A percentile compares a stretch with the other conserved stretches of the same genome.
These are phyloP conservation scores for Zygaena filipendulae DNA, from an alignment of 2,888 invertebrate genomes.

Conservation along the genomic window DNA sequence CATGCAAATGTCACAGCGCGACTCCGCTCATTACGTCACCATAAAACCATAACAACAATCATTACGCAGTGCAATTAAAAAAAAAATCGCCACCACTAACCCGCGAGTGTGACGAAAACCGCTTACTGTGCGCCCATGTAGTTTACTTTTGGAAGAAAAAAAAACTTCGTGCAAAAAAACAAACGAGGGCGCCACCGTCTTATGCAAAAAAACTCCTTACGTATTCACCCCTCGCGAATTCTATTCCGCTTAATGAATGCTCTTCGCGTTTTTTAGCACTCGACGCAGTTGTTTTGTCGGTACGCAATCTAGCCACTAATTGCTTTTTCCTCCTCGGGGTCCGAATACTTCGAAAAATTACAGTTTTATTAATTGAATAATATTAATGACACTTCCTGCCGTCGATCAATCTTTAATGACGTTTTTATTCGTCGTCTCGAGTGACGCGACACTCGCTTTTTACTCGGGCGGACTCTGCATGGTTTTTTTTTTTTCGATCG, in stretches of 20 bases:
- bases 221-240: conserved; percentile 67
- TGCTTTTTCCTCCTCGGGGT: conserved; percentile 66
- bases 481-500: conserved; percentile 51
- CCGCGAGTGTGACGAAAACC: conserved; percentile 64
- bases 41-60: conserved; percentile 64
- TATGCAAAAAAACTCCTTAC: conserved; percentile 67
- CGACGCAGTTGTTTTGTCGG: conserved; percentile 67
- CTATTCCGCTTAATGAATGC: conserved; percentile 60
- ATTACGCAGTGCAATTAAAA: conserved; percentile 62
- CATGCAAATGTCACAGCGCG: conserved; percentile 61
- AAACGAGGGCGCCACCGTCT: conserved; percentile 62
- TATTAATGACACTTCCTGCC: conserved; percentile 65
- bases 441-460: conserved; percentile 42
- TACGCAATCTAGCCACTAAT: conserved; percentile 69
- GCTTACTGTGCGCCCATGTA: conserved; percentile 64
- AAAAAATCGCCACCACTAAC: conserved; percentile 52
- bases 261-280: conserved; percentile 50
- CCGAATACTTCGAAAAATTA: conserved; percentile 58
- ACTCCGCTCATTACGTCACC: conserved; percentile 54
- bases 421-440: conserved; percentile 59
- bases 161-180: conserved; percentile 31
- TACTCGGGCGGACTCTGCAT: conserved; percentile 31
- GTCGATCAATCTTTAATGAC: conserved; percentile 65
- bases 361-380: conserved; percentile 69
- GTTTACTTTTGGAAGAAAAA: conserved; percentile 54